These are phyloP conservation scores for Sycobia sp. DNA, from an alignment of 1,140 invertebrate genomes.

Conservation along the genomic window DNA sequence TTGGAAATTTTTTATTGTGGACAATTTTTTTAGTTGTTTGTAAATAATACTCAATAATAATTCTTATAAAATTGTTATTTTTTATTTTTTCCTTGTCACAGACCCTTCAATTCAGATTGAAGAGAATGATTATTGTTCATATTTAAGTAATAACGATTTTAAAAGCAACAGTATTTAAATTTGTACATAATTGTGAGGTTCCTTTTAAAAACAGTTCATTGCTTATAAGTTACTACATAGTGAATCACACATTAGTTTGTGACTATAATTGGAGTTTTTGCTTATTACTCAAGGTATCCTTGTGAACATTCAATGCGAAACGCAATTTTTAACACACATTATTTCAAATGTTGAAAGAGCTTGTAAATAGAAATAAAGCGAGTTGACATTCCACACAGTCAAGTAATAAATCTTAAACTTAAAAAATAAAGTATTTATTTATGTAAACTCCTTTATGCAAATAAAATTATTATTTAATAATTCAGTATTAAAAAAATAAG, in stretches of 20 bases:
- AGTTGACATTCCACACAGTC: conserved; percentile 8
- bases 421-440: conserved; percentile 30
- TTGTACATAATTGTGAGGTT: conserved; percentile 21
- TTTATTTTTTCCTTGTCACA: conserved; percentile 24
- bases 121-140: background rate
- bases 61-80: conserved; percentile 16
- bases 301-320: conserved; percentile 27
- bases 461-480: conserved; percentile 32
- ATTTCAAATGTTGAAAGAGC: conserved; percentile 10
- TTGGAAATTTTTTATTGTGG: background rate
- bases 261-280: conserved; percentile 22
- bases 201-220: conserved; percentile 13
- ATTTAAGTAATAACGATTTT: background rate
- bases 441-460: conserved; percentile 23
- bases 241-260: conserved; percentile 21
- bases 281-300: conserved; percentile 10
- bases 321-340: conserved; percentile 20
- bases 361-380: conserved; percentile 18
- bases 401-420: conserved; percentile 27
- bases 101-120: conserved; percentile 4
- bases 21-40: background rate
- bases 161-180: conserved; percentile 6
- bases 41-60: background rate
- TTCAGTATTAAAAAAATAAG: conserved; percentile 34
- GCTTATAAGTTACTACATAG: conserved; percentile 8